Evolutionary conservation across 2,113 vertebrate genomes (phyloP).

Genomic region (Oostethus manadensis): DNA sequence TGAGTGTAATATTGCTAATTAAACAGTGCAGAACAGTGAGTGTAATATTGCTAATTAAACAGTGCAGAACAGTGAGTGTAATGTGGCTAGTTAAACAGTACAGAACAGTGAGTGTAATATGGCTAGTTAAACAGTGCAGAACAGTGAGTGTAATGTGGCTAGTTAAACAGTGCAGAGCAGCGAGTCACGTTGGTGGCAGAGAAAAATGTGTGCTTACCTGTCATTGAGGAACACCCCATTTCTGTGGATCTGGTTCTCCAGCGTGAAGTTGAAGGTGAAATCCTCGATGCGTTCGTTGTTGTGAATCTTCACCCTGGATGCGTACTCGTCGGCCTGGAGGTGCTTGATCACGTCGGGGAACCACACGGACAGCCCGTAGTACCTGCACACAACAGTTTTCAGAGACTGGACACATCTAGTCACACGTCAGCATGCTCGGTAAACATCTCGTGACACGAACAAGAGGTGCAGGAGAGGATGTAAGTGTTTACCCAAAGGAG

Average conservation of each 20-base stretch:
- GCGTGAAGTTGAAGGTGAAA: constrained; percentile 93
- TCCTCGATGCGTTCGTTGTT: constrained; percentile 78
- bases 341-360: constrained; percentile 98
- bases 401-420: no score
- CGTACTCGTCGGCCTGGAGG: constrained; percentile 88
- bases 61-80: no score
- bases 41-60: no score
- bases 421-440: not conserved
- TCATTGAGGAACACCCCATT: constrained; percentile 86
- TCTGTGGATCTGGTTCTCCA: constrained; percentile 94
- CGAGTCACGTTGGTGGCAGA: not conserved
- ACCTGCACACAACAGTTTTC: constrained; percentile 68
- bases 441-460: not conserved
- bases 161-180: no score
- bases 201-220: constrained; percentile 69
- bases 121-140: no score
- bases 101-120: no score
- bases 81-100: no score
- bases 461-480: not conserved
- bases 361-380: constrained; percentile 96
- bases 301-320: constrained; percentile 80
- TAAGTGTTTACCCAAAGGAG: constrained; percentile 87
- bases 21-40: no score
- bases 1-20: no score
- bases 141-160: no score